A percentile compares a stretch with the other conserved stretches of the same genome.
Evolutionary conservation across 1,140 invertebrate species (phyloP).

Genomic region (Zaprionus inermis): DNA sequence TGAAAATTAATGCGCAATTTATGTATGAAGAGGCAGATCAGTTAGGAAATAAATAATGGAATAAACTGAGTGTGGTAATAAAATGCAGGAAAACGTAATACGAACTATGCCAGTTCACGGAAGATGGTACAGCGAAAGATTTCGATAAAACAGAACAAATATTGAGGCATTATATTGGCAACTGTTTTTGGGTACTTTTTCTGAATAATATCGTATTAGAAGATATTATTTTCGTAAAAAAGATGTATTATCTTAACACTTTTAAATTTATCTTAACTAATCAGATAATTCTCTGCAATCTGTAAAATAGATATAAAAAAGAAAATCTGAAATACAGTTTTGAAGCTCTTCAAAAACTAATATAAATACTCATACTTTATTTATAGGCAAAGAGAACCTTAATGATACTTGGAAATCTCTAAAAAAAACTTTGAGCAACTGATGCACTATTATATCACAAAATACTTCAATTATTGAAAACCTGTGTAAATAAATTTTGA

Average conservation of each 20-base stretch:
- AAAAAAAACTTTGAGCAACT: too few relatives aligned
- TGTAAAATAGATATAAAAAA: too few relatives aligned
- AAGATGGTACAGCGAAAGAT: neutral
- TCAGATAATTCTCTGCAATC: too few relatives aligned
- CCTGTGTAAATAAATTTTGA: neutral
- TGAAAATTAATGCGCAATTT: conserved; percentile 2
- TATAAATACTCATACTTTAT: too few relatives aligned
- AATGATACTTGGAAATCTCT: too few relatives aligned
- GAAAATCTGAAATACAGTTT: neutral
- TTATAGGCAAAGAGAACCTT: too few relatives aligned
- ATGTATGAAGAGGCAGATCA: neutral
- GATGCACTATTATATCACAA: neutral
- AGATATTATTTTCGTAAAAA: too few relatives aligned
- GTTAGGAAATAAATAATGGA: neutral
- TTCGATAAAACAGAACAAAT: neutral
- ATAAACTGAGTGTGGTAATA: neutral
- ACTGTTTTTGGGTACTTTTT: too few relatives aligned
- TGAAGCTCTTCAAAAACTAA: neutral
- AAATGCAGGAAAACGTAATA: conserved; percentile 1
- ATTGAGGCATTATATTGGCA: too few relatives aligned
- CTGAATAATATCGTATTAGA: too few relatives aligned
- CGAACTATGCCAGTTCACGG: neutral
- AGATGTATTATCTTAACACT: too few relatives aligned
- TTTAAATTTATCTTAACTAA: too few relatives aligned
- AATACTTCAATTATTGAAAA: neutral